Conservation (phyloP, 2,888 invertebrate species). For the Gari tellinella region DNA sequence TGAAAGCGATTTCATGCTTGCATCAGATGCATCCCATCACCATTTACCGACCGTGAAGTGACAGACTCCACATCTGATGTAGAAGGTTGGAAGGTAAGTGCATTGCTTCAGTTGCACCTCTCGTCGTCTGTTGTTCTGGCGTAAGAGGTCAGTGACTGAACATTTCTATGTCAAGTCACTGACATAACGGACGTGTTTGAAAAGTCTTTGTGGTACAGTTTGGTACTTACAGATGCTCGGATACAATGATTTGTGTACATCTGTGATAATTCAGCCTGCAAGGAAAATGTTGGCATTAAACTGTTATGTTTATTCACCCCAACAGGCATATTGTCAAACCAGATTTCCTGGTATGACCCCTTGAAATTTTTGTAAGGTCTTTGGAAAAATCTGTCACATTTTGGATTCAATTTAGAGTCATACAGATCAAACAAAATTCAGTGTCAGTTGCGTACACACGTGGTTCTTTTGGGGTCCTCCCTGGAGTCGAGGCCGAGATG, state of each 20-base stretch:
- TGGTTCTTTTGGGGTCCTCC: conserved; percentile 6
- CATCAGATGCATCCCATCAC: too few relatives aligned
- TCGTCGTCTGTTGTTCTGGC: too few relatives aligned
- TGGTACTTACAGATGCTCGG: conserved; percentile 37
- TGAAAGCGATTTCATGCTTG: too few relatives aligned
- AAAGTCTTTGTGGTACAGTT: conserved; percentile 8
- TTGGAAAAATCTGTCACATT: conserved; percentile 49
- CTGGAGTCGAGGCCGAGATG: conserved; percentile 15
- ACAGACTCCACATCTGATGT: too few relatives aligned
- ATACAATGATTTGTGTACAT: conserved; percentile 57
- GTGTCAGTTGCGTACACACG: conserved; percentile 36
- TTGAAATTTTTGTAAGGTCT: conserved; percentile 33
- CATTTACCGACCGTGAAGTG: too few relatives aligned
- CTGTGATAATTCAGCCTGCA: conserved; percentile 40
- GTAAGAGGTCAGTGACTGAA: too few relatives aligned
- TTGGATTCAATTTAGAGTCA: conserved; percentile 51
- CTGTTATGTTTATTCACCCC: conserved; percentile 50
- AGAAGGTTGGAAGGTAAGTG: too few relatives aligned
- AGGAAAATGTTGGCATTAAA: conserved; percentile 52
- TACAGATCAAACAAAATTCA: conserved; percentile 46
- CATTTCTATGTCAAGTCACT: too few relatives aligned
- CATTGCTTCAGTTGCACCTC: too few relatives aligned
- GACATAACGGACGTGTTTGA: too few relatives aligned
- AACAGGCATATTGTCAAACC: conserved; percentile 50
- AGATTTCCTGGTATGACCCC: conserved; percentile 3